Evolutionary conservation across 2,888 invertebrate species (phyloP), one percentile per base, ranked within the genome.

Genomic region (Apoderus coryli): DNA sequence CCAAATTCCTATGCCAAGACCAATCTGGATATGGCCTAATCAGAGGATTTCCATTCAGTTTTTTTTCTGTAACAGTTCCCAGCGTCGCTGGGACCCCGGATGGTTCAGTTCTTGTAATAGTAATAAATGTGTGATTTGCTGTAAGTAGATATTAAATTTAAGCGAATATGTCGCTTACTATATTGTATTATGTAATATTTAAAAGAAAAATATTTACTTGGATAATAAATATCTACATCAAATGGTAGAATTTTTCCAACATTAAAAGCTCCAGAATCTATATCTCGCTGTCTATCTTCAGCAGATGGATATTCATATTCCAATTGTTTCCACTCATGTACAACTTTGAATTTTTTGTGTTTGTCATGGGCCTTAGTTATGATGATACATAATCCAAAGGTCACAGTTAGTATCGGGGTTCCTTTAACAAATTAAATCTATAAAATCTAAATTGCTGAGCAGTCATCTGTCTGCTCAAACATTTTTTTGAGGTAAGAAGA

Each of bases 51-150:
- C 51, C 50, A 27, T 44, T 36, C 2, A 40, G 31, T 3, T 29
- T 37, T 15, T 44, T 41, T 6, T 46, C 40, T 4, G 50, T 44
- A 3, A 85, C 67, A 0, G 67, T 69, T 2, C 76, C 80, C 15
- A 85, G 49, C 0, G 80, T 73, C 4, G 70, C 67, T 0, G 85
- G 84, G 5, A 78, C 67, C 0, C 85, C 84, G 2, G n/a, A n/a
- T n/a, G n/a, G n/a, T n/a, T n/a, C n/a, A n/a, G n/a, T n/a, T n/a
- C n/a, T n/a, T n/a, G n/a, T n/a, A n/a, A n/a, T n/a, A n/a, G n/a
- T n/a, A n/a, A n/a, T n/a, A n/a, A n/a, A n/a, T n/a, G n/a, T n/a
- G n/a, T n/a, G n/a, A n/a, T n/a, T n/a, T n/a, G n/a, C n/a, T n/a
- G n/a, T n/a, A n/a, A n/a, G n/a, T n/a, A n/a, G n/a, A n/a, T n/a